Evolutionary conservation across 2,113 vertebrate genomes (phyloP), one percentile per base, ranked within the genome.

Genomic region (Nesoenas mayeri): DNA sequence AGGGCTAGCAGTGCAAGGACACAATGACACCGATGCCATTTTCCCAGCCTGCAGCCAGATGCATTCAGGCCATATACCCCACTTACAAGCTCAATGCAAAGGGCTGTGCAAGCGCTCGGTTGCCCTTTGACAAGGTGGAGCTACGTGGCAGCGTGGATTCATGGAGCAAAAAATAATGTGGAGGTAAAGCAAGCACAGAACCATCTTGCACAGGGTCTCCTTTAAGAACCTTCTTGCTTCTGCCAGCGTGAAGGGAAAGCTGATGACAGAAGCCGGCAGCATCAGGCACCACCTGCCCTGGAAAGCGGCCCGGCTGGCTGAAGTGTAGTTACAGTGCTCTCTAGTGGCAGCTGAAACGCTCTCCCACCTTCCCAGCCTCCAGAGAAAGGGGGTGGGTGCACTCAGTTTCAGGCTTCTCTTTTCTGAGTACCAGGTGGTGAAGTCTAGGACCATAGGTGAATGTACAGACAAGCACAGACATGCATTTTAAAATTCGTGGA

Each of bases 41-140:
- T 80, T 31, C 51, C 38, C 34, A 56, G 50, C 61, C 38, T 2
- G 1, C 34, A 73, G n/a, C 9, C 51, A 42, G 66, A 34, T 32
- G 25, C 29, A 12, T 34, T 82, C 67, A 19, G 12, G 26, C 20
- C 0, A 0, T 8, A 21, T 9, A 22, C 14, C 4, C 25, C 0
- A 1, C 6, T 5, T 6, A 29, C 29, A 20, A 51, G 18, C 51
- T 34, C 21, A 29, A 25, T 0, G 0, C 47, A 51, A 40, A 47
- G n/a, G n/a, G 31, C 24, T 22, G 48, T 2, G 26, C 34, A n/a
- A 60, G 65, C 1, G 0, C 9, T 18, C 0, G 0, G 18, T 9
- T 51, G 64, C 70, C 31, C 61, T 80, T 11, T 4, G 34, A 22
- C 19, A 28, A 51, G 21, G 25, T 5, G 7, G 34, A 58, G 53